Conservation (phyloP, 2,797 vertebrate genomes). For the Anisognathus igniventris region DNA sequence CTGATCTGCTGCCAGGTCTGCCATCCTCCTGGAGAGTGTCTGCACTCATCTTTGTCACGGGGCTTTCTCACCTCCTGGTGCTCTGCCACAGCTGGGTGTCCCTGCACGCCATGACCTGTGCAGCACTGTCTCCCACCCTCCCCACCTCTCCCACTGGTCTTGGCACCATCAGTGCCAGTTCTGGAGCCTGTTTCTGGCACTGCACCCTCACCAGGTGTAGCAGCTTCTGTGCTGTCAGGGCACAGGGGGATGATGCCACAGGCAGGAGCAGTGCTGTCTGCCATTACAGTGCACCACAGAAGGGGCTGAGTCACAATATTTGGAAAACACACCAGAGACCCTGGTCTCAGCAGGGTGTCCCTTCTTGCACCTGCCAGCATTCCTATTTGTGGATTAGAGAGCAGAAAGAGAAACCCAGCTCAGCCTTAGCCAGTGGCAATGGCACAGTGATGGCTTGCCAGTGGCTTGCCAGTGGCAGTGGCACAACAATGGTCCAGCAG, state of each 20-base stretch:
- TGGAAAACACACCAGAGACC: neutral
- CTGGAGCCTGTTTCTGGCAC: neutral
- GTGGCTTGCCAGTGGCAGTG: neutral
- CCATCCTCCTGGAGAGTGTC: neutral
- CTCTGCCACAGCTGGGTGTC: neutral
- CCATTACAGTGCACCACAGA: neutral
- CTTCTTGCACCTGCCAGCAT: rapidly evolving
- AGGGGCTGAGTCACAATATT: neutral
- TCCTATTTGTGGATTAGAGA: neutral
- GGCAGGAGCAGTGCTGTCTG: neutral
- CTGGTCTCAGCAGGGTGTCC: neutral
- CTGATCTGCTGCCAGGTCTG: rapidly evolving
- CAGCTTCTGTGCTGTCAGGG: neutral
- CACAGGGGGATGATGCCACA: neutral
- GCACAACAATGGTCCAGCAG: rapidly evolving
- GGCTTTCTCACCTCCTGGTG: neutral
- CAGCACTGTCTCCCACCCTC: rapidly evolving
- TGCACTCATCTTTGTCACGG: rapidly evolving
- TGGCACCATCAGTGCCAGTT: rapidly evolving
- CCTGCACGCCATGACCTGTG: rapidly evolving
- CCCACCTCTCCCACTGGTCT: neutral
- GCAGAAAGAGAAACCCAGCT: neutral
- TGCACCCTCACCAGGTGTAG: neutral
- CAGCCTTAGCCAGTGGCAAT: rapidly evolving
- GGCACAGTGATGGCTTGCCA: rapidly evolving